Base-by-base conservation (phyloP, 1,140 invertebrate genomes). In the Streblospio benedicti region DNA sequence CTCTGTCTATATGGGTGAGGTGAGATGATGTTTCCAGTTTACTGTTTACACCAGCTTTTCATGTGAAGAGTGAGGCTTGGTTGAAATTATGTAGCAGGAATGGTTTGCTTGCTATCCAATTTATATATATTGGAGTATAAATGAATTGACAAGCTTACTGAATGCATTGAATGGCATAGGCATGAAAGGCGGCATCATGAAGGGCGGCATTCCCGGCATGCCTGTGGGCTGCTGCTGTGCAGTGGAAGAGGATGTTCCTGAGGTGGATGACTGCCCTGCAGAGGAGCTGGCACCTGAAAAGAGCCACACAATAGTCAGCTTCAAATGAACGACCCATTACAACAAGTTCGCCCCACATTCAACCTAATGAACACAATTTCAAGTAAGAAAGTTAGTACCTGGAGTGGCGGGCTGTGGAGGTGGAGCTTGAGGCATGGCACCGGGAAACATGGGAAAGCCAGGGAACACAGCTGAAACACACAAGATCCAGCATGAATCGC, bases 121-220 rank as follows among this genome's bases (percentile, higher is more conserved):
- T n/a, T n/a, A n/a, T n/a, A n/a, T n/a, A n/a, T n/a, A n/a, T n/a
- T n/a, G n/a, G n/a, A n/a, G n/a, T n/a, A n/a, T n/a, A n/a, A n/a
- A n/a, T n/a, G n/a, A n/a, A n/a, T n/a, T n/a, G n/a, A n/a, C n/a
- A n/a, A n/a, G n/a, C n/a, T n/a, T n/a, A n/a, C n/a, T n/a, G n/a
- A n/a, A n/a, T n/a, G n/a, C n/a, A 69, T 68, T 59, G 55, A 66
- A 64, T 32, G 69, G 67, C 63, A 66, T 63, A 28, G 70, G 69
- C 63, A 67, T 68, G 38, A 65, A 63, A 1, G 62, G 65, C 44
- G 71, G 67, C 60, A 72, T 69, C 33, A 57, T 54, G 54, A 66
- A 58, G 9, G 61, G 28, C 6, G 60, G 55, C 47, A 20, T 20
- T 25, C 12, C 14, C 20, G 30, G 49, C 28, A 31, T 35, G 5